Base-by-base conservation (phyloP, 1,140 invertebrate genomes). In the Lordiphosa collinella region DNA sequence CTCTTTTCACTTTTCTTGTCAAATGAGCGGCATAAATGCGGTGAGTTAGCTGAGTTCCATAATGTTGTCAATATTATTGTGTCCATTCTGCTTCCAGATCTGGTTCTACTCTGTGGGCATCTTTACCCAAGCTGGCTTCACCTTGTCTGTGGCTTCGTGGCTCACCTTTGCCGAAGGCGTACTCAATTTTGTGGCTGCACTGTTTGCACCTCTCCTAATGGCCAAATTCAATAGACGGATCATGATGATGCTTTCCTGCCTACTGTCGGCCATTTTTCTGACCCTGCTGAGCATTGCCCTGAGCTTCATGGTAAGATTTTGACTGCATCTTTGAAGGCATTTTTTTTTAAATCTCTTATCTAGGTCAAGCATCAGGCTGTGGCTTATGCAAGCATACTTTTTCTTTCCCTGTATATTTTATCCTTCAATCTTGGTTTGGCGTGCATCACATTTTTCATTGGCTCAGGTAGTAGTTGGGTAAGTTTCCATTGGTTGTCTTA, bases 401-500 rank as follows among this genome's bases (percentile, higher is more conserved):
- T 91, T 2, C 91, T 94, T 1, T 76, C 94, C 8, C 67, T 91
- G 11, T 97, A 94, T 78, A 95, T 97, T 4, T 86, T 95, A 5
- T 91, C 92, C 43, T 97, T 96, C 74, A 95, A 94, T 10, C 87
- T 96, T 37, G 96, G 94, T 2, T 89, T 96, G 9, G 94, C 94
- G 7, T 93, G 95, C 1, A 95, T 97, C 75, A 95, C 96, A 0
- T 96, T 93, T 88, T 95, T 97, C 70, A 95, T 97, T 69, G 69
- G 64, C 1, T 47, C 72, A 34, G 71, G 71, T 41, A 1, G 18
- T 22, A 22, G 18, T 22, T 73, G 49, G 29, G 48, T 35, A 8
- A n/a, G 4, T 29, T 12, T 37, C 2, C 9, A 37, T 31, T 8
- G 12, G 4, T 55, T 29, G 25, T 5, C n/a, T 8, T 32, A 5